phyloP scores from a whole-genome alignment of 2,113 vertebrate genomes.

The Pampusana beccarii region DNA sequence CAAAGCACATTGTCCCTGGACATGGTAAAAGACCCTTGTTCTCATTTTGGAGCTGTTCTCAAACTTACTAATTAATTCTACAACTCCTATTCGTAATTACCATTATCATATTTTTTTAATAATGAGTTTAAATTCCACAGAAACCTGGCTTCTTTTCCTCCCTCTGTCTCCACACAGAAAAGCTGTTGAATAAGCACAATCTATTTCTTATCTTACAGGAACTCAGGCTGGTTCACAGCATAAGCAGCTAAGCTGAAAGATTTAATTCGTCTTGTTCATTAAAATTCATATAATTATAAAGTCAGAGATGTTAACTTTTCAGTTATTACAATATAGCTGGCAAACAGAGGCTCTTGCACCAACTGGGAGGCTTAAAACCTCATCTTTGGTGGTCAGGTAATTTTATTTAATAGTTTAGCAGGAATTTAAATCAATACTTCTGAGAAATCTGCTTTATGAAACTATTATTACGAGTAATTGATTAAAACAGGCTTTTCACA shows the following conservation, averaged over 20 bases:
- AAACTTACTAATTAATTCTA: conserved; percentile 48
- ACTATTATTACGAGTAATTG: conserved; percentile 37
- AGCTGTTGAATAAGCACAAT: conserved; percentile 44
- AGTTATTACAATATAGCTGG: conserved; percentile 26
- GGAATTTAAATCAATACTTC: conserved; percentile 26
- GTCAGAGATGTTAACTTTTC: conserved; percentile 62
- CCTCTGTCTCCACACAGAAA: conserved; percentile 12
- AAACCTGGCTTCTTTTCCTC: conserved; percentile 51
- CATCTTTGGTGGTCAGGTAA: conserved; percentile 60
- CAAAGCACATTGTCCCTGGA: not conserved
- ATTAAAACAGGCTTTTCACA: conserved; percentile 37
- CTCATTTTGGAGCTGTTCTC: conserved; percentile 22
- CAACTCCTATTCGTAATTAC: conserved; percentile 34
- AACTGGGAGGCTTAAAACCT: conserved; percentile 52
- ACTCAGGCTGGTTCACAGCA: not conserved
- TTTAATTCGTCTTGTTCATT: conserved; percentile 66
- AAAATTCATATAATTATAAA: conserved; percentile 67
- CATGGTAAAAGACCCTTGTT: not conserved
- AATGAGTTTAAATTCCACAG: conserved; percentile 60
- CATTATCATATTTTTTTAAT: conserved; percentile 25
- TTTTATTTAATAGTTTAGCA: conserved; percentile 46
- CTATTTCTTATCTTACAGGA: conserved; percentile 58
- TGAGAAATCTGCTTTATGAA: conserved; percentile 40
- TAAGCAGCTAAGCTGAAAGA: conserved; percentile 61
- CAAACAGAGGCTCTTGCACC: conserved; percentile 47